These are phyloP conservation scores for Torymus tubicola DNA, from an alignment of 2,888 invertebrate species.

Conservation along the genomic window DNA sequence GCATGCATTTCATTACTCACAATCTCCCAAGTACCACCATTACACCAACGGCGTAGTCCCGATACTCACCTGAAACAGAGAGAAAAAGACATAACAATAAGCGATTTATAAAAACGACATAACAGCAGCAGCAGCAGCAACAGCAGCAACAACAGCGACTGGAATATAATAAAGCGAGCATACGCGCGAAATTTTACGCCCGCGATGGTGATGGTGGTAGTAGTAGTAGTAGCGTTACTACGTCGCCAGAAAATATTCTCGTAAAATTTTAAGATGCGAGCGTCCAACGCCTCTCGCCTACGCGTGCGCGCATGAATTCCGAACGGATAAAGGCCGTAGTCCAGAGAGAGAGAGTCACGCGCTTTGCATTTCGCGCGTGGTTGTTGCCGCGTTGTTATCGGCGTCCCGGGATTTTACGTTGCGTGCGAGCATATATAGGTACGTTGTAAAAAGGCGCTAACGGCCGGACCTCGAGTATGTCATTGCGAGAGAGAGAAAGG, in stretches of 20 bases:
- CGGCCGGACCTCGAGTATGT: no score
- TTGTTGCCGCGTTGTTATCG: no score
- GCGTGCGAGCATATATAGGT: no score
- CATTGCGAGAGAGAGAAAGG: no score
- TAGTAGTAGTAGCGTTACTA: constrained; percentile 58
- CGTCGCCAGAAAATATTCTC: constrained; percentile 62
- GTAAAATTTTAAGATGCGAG: constrained; percentile 63
- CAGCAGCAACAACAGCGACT: constrained; percentile 6
- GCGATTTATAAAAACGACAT: constrained; percentile 46
- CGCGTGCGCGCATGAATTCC: constrained; percentile 59
- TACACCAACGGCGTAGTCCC: not conserved
- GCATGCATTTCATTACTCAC: constrained; percentile 5
- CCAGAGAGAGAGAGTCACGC: constrained; percentile 7
- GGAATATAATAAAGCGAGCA: constrained; percentile 18
- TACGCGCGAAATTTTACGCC: constrained; percentile 23
- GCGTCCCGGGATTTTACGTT: no score
- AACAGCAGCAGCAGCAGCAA: constrained; percentile 34
- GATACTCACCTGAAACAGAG: constrained; percentile 63
- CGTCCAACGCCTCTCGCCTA: constrained; percentile 54
- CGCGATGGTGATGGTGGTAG: constrained; percentile 46
- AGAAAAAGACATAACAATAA: constrained; percentile 39
- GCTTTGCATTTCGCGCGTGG: not conserved
- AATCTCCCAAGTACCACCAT: not conserved
- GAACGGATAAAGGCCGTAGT: constrained; percentile 58
- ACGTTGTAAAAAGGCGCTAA: no score